These are phyloP conservation scores for Mesembrinibis cayennensis DNA, from an alignment of 2,113 vertebrate genomes.

Conservation along the genomic window DNA sequence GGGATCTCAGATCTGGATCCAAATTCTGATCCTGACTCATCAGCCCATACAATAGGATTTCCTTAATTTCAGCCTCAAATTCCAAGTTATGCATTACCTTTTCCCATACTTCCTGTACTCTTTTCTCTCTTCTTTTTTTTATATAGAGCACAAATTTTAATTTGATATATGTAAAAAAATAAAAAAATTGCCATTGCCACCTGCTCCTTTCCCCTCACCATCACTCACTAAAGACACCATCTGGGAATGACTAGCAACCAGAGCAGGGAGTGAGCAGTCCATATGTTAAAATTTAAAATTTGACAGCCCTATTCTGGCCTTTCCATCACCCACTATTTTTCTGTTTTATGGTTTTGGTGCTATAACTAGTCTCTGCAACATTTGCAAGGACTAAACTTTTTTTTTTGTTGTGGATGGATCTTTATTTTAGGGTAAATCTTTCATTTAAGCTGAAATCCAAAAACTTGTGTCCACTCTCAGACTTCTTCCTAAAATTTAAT, in stretches of 20 bases:
- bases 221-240: conserved; percentile 63
- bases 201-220: conserved; percentile 63
- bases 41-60: background rate
- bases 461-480: background rate
- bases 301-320: conserved; percentile 53
- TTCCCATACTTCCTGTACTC: background rate
- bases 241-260: conserved; percentile 65
- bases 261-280: conserved; percentile 67
- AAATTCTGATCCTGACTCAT: background rate
- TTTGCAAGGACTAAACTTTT: background rate
- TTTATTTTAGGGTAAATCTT: background rate
- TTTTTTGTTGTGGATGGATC: background rate
- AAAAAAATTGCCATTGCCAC: conserved; percentile 24
- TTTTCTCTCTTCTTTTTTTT: background rate
- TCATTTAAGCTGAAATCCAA: background rate
- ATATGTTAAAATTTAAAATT: conserved; percentile 67
- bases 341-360: background rate
- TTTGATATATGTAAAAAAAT: background rate
- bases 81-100: background rate
- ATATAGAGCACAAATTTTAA: background rate
- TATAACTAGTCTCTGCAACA: background rate
- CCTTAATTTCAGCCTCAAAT: background rate
- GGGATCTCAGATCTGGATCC: background rate
- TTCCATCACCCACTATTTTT: conserved; percentile 29
- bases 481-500: background rate